phyloP scores from a whole-genome alignment of 2,888 invertebrate genomes.

The Exocentrus adspersus region DNA sequence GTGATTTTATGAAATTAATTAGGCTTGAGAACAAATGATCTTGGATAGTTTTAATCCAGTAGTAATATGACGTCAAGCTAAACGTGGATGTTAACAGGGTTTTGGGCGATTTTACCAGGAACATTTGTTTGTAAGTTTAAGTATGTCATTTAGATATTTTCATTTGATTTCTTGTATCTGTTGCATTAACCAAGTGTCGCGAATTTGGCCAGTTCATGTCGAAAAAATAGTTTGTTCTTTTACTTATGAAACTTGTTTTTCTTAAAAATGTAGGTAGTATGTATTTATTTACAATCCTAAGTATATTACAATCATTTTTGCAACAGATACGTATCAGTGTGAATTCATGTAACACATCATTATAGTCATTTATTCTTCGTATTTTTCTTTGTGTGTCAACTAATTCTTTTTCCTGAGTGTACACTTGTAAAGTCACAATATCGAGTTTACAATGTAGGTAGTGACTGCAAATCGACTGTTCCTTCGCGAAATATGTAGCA shows the following conservation, averaged over 20 bases:
- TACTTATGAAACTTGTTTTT: no score
- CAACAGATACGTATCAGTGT: neutral
- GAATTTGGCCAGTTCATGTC: no score
- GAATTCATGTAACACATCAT: neutral
- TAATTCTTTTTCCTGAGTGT: neutral
- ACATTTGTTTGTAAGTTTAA: neutral
- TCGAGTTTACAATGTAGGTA: no score
- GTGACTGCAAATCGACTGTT: no score
- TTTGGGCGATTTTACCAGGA: no score
- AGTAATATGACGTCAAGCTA: neutral
- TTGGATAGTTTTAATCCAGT: neutral
- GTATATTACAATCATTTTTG: neutral
- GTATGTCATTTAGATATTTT: neutral
- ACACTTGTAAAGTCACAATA: no score
- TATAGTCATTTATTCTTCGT: neutral
- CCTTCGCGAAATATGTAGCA: no score
- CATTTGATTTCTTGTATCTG: neutral
- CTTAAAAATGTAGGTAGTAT: neutral
- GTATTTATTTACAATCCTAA: no score
- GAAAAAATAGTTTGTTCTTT: no score
- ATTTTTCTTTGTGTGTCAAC: neutral
- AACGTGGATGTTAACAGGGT: no score
- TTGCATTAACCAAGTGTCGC: neutral
- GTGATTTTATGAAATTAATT: no score
- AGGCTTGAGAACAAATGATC: slow-evolving; percentile 4